Conservation (phyloP, 2,888 invertebrate species). For the Iselma pallidipennis region DNA sequence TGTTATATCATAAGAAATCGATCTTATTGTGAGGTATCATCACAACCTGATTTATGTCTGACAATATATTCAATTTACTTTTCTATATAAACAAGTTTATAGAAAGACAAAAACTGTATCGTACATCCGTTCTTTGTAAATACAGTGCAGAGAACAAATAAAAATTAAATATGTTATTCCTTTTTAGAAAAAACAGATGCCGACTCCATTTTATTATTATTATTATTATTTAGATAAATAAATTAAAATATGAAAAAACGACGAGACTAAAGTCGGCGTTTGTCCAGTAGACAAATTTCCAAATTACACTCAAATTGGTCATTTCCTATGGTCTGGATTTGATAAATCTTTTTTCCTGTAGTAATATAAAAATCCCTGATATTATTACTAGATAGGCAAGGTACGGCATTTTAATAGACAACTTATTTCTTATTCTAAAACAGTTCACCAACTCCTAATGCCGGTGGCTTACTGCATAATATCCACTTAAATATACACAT, state of each 20-base stretch:
- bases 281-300: too few relatives aligned
- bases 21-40: background rate
- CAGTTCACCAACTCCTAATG: slow-evolving; percentile 35
- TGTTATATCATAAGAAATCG: slow-evolving; percentile 1
- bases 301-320: too few relatives aligned
- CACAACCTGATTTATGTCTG: slow-evolving; percentile 9
- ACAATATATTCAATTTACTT: slow-evolving; percentile 24
- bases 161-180: background rate
- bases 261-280: too few relatives aligned
- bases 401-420: slow-evolving; percentile 1
- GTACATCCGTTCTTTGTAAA: slow-evolving; percentile 19
- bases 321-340: too few relatives aligned
- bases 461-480: slow-evolving; percentile 44
- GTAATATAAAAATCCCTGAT: too few relatives aligned
- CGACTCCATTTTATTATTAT: background rate
- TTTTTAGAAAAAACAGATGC: background rate
- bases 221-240: too few relatives aligned
- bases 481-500: slow-evolving; percentile 47
- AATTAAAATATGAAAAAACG: too few relatives aligned
- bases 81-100: slow-evolving; percentile 19
- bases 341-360: too few relatives aligned
- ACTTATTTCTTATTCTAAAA: slow-evolving; percentile 37
- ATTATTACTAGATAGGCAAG: too few relatives aligned
- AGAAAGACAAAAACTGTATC: slow-evolving; percentile 15
- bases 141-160: background rate